Conservation (phyloP, 1,140 invertebrate genomes). For the Lucilia cuprina region DNA sequence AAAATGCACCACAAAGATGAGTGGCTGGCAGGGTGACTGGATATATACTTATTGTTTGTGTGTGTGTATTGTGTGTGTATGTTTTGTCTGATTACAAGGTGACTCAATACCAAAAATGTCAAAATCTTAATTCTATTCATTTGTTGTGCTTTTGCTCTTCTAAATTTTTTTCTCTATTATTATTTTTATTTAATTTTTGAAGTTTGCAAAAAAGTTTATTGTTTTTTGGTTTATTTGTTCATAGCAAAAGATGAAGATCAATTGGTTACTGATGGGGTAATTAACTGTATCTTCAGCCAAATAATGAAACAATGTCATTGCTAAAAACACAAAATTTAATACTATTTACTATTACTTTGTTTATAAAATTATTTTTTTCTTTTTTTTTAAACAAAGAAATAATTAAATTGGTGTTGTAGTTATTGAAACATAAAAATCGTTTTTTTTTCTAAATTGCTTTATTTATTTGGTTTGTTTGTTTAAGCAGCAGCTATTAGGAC, state of each 20-base stretch:
- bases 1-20: not conserved
- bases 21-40: not conserved
- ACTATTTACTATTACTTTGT: not conserved
- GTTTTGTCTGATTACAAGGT: not conserved
- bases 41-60: not conserved
- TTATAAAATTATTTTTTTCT: not conserved
- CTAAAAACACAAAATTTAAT: not conserved
- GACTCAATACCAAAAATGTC: constrained; percentile 7
- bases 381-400: not conserved
- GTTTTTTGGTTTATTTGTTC: not conserved
- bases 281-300: not conserved
- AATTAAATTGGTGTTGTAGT: not conserved
- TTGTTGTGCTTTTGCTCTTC: not conserved
- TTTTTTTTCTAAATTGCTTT: not conserved
- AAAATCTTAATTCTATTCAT: constrained; percentile 2
- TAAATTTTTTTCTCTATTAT: not conserved
- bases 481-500: no score
- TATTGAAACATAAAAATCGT: not conserved
- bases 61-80: not conserved
- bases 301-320: not conserved
- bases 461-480: not conserved
- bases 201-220: not conserved
- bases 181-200: not conserved
- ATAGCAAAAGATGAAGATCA: not conserved
- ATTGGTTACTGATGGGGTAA: not conserved